Base-by-base conservation (phyloP, 2,113 vertebrate genomes). In the Hiodon alosoides region DNA sequence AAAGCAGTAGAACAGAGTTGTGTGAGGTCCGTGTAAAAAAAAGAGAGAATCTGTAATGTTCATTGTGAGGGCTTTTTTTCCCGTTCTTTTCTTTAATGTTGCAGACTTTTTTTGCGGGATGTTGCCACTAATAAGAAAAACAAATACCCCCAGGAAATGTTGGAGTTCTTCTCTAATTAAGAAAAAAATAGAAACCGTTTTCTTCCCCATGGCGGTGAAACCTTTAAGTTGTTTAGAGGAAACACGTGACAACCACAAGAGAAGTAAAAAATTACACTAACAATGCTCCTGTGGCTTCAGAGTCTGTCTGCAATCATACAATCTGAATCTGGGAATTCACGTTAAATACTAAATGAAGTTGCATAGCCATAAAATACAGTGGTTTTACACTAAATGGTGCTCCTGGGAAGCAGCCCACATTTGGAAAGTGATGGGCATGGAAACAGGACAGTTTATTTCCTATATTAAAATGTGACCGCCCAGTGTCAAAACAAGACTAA, bases 381-480 rank as follows among this genome's bases (percentile, higher is more conserved):
- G 31, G 31, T 31, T 31, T 31, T 31, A 31, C 31, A 31, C 31
- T 31, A 31, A 31, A 31, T 31, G 31, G 31, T 31, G 31, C 31
- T 31, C 31, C 31, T 31, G 31, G 31, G 31, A 31, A 31, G 31
- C 31, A 31, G 31, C 31, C 31, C 31, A 31, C 31, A 31, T 71
- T 14, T 59, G 60, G 58, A 61, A 71, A 46, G 52, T 58, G 68
- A 17, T 58, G 47, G 58, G 55, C 16, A 14, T 69, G 48, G 58
- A 69, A 64, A 31, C 31, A 62, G 67, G 65, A 16, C 47, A 60
- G 68, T 76, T 57, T 61, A 76, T 76, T 16, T 47, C 31, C 31
- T 67, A 52, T 76, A 76, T 76, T 76, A 76, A 76, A 76, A 76
- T 76, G 60, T 68, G 54, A 70, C 71, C 68, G 62, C 17, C 9